Percentiles rank a stretch among this genome's conserved stretches.
Conservation (phyloP, 2,888 invertebrate genomes). For the Megamerina dolium region DNA sequence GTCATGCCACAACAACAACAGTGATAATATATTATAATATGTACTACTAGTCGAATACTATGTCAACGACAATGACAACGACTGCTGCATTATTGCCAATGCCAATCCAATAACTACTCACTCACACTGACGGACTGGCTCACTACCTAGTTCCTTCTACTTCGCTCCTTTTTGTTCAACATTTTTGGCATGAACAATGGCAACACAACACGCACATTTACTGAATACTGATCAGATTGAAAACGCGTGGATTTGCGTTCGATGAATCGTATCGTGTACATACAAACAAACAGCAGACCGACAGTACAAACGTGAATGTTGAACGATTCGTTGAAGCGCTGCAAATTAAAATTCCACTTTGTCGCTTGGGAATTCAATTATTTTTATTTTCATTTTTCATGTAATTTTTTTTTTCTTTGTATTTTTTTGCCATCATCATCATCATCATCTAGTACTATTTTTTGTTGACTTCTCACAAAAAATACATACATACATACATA, state of each 20-base stretch:
- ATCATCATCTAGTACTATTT: too few relatives aligned
- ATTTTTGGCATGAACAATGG: constrained; percentile 3
- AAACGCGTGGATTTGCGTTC: neutral
- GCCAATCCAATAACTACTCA: constrained; percentile 19
- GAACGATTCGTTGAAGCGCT: constrained; percentile 26
- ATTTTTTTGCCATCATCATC: too few relatives aligned
- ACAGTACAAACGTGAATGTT: too few relatives aligned
- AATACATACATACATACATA: too few relatives aligned
- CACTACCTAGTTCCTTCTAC: too few relatives aligned
- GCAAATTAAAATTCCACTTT: constrained; percentile 44
- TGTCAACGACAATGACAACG: neutral
- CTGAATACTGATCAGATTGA: constrained; percentile 39
- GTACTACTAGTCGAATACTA: neutral
- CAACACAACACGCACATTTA: constrained; percentile 33
- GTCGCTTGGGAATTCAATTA: constrained; percentile 44
- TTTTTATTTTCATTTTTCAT: constrained; percentile 21
- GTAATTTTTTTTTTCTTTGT: constrained; percentile 2
- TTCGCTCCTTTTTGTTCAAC: constrained; percentile 12
- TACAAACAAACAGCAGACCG: too few relatives aligned
- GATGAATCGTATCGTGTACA: too few relatives aligned
- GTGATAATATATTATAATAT: too few relatives aligned
- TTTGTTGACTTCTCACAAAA: too few relatives aligned
- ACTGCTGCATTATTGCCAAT: neutral
- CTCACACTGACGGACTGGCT: too few relatives aligned
- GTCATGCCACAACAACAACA: too few relatives aligned